phyloP scores from a whole-genome alignment of 2,113 vertebrate species.

The Gorsachius goisagi region DNA sequence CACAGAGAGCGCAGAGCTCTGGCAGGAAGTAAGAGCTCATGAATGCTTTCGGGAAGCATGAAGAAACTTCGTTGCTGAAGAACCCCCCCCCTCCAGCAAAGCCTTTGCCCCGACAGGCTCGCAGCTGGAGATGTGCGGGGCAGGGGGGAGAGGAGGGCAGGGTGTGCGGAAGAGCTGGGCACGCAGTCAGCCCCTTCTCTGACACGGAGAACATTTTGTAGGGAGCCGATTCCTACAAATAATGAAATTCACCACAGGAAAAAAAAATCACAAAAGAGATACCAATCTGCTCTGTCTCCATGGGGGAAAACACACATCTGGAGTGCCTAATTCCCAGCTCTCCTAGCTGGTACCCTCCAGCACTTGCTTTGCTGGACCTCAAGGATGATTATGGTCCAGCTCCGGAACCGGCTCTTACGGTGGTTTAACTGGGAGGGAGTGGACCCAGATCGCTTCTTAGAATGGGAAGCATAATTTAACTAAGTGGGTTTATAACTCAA shows the following conservation, averaged over 20 bases:
- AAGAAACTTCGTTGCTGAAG: neutral
- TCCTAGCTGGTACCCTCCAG: neutral
- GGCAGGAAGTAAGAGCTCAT: constrained; percentile 9
- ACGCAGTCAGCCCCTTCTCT: accelerated
- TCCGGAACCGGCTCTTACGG: neutral
- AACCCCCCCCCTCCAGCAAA: neutral
- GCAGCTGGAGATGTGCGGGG: neutral
- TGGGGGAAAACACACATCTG: neutral
- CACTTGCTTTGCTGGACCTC: neutral
- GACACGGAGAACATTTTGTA: no score
- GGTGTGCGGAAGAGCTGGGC: neutral
- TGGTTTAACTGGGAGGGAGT: neutral
- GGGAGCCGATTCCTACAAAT: neutral
- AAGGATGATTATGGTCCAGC: neutral
- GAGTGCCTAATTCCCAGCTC: neutral
- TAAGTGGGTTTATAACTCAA: neutral
- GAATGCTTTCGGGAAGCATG: constrained; percentile 18
- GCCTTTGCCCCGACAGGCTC: neutral
- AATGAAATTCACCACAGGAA: neutral
- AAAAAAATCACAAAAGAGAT: neutral
- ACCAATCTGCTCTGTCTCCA: neutral
- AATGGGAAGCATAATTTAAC: neutral
- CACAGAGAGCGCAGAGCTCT: neutral
- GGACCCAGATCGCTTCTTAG: neutral
- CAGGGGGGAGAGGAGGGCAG: neutral